phyloP scores from a whole-genome alignment of 2,113 vertebrate genomes.

The Tenebrosternarchus preto region DNA sequence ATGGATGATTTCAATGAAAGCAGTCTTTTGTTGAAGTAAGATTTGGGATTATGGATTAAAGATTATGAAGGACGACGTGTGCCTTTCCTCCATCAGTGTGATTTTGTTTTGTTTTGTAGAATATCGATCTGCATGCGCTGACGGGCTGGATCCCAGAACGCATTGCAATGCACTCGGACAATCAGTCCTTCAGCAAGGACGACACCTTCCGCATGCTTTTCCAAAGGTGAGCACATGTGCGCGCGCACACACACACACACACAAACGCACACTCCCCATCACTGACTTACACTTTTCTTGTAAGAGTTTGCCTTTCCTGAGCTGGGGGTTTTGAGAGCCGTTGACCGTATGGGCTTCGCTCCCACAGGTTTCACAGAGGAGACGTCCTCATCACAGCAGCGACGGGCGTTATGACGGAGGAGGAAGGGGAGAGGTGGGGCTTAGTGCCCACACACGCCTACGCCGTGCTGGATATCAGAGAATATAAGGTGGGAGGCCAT shows the following conservation, averaged over 20 bases:
- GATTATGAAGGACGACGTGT: neutral
- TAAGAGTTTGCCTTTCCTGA: neutral
- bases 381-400: slow-evolving; percentile 96
- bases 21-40: neutral
- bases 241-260: no score
- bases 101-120: slow-evolving; percentile 70
- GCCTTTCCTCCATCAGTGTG: neutral
- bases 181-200: slow-evolving; percentile 92
- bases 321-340: neutral
- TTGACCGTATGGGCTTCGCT: neutral
- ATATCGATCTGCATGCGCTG: slow-evolving; percentile 96
- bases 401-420: slow-evolving; percentile 95
- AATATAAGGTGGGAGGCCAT: slow-evolving; percentile 82
- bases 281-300: neutral
- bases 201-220: slow-evolving; percentile 96
- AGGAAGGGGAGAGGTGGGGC: slow-evolving; percentile 94
- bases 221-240: slow-evolving; percentile 85
- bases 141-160: slow-evolving; percentile 99
- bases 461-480: slow-evolving; percentile 94
- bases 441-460: slow-evolving; percentile 97
- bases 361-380: slow-evolving; percentile 90
- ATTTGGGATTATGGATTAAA: neutral
- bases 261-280: neutral
- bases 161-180: slow-evolving; percentile 99
- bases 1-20: neutral